Conservation (phyloP, 2,888 invertebrate species). For the Aporophyla lueneburgensis region DNA sequence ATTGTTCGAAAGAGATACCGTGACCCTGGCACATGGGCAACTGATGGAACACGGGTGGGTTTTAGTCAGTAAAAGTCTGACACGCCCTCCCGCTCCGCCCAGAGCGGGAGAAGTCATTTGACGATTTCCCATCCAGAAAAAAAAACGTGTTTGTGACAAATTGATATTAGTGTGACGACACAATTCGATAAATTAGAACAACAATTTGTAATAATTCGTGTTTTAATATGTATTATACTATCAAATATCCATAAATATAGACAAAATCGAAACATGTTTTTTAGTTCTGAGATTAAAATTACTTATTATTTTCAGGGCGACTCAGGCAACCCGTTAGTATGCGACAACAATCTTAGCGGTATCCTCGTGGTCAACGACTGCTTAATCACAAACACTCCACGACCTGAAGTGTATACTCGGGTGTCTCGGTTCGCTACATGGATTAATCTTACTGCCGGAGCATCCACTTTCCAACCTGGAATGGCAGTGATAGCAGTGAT, state of each 20-base stretch:
- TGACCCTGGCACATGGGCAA: no score
- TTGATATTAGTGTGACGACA: no score
- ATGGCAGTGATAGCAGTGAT: conserved; percentile 11
- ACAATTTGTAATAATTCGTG: no score
- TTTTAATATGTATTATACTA: neutral
- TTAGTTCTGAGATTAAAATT: neutral
- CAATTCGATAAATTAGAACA: no score
- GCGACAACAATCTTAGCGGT: conserved; percentile 14
- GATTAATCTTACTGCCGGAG: conserved; percentile 9
- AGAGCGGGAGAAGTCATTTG: no score
- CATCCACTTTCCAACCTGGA: conserved; percentile 33
- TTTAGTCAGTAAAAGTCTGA: no score
- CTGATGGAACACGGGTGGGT: no score
- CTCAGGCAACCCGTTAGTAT: conserved; percentile 36
- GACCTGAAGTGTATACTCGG: conserved; percentile 32
- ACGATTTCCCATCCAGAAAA: no score
- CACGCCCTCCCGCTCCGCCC: no score
- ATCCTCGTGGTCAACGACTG: conserved; percentile 12
- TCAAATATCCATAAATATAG: neutral
- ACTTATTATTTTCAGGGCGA: conserved; percentile 36
- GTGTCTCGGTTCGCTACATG: conserved; percentile 13
- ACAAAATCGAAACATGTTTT: no score
- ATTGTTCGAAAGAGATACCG: no score
- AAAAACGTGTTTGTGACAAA: no score
- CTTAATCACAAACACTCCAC: fast-evolving